phyloP scores from a whole-genome alignment of 2,888 invertebrate genomes.

The Branchinecta sandiegonensis region DNA sequence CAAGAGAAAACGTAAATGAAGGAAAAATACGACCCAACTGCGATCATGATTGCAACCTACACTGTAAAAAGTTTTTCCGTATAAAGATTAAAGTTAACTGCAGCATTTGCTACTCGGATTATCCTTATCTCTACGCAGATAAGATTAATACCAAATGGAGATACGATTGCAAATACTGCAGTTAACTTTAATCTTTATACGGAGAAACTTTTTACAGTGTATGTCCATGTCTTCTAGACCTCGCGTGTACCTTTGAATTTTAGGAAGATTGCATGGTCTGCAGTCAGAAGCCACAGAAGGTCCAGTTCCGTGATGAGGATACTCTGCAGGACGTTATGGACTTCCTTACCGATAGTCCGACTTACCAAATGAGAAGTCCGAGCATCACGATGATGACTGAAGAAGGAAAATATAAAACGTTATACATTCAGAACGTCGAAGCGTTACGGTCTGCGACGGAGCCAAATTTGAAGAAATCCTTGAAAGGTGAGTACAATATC shows the following conservation, averaged over 20 bases:
- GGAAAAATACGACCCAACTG: background rate
- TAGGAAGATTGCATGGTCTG: conserved; percentile 70
- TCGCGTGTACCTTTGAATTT: conserved; percentile 18
- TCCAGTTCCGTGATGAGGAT: conserved; percentile 34
- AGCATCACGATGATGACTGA: conserved; percentile 61
- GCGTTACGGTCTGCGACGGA: conserved; percentile 81
- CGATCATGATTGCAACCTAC: background rate
- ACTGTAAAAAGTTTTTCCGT: no score
- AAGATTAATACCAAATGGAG: no score
- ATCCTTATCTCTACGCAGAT: no score
- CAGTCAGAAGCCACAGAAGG: conserved; percentile 41
- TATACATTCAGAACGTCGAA: conserved; percentile 82
- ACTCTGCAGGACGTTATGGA: conserved; percentile 69
- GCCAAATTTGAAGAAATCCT: conserved; percentile 69
- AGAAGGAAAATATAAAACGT: conserved; percentile 70
- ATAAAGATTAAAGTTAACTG: no score
- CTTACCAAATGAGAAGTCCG: conserved; percentile 82
- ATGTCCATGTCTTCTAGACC: background rate
- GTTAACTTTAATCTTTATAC: no score
- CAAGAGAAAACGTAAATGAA: no score
- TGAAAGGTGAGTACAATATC: conserved; percentile 40
- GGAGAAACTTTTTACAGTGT: no score
- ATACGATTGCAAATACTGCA: no score
- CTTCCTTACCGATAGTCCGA: conserved; percentile 54
- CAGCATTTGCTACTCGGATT: no score